phyloP scores from a whole-genome alignment of 1,140 invertebrate species.

The Drosophila orena region DNA sequence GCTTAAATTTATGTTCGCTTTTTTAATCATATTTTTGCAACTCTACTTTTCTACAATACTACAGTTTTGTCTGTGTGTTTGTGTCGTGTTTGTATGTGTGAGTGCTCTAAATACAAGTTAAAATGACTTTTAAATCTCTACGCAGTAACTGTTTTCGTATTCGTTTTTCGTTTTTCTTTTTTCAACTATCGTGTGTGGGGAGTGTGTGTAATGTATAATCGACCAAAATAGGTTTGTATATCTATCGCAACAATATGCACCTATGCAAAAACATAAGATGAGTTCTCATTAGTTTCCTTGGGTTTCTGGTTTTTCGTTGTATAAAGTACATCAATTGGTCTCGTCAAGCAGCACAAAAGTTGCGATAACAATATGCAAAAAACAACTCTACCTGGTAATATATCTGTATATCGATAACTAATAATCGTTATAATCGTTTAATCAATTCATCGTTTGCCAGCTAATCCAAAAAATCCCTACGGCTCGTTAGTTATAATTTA shows the following conservation, averaged over 20 bases:
- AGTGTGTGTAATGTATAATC: conserved; percentile 44
- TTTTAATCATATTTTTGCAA: conserved; percentile 65
- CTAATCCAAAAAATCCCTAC: conserved; percentile 77
- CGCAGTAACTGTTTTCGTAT: conserved; percentile 56
- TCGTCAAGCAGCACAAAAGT: conserved; percentile 82
- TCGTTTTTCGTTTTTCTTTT: neutral
- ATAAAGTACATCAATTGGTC: conserved; percentile 83
- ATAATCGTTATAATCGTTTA: conserved; percentile 64
- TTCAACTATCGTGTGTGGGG: conserved; percentile 56
- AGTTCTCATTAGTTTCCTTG: conserved; percentile 46
- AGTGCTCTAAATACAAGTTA: conserved; percentile 78
- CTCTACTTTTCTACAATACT: conserved; percentile 79
- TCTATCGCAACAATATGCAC: conserved; percentile 75
- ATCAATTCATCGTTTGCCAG: conserved; percentile 76
- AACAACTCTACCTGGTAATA: conserved; percentile 71
- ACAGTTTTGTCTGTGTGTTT: conserved; percentile 45
- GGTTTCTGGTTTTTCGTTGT: conserved; percentile 62
- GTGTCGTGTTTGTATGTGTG: conserved; percentile 37
- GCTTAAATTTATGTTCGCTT: conserved; percentile 69
- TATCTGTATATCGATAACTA: conserved; percentile 71
- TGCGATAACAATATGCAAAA: conserved; percentile 81
- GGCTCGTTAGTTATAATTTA: conserved; percentile 51
- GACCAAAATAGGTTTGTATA: conserved; percentile 65
- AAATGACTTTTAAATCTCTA: conserved; percentile 71
- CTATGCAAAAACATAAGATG: conserved; percentile 80